These are phyloP conservation scores for Phaethornis superciliosus DNA, from an alignment of 2,113 vertebrate genomes.

Conservation along the genomic window DNA sequence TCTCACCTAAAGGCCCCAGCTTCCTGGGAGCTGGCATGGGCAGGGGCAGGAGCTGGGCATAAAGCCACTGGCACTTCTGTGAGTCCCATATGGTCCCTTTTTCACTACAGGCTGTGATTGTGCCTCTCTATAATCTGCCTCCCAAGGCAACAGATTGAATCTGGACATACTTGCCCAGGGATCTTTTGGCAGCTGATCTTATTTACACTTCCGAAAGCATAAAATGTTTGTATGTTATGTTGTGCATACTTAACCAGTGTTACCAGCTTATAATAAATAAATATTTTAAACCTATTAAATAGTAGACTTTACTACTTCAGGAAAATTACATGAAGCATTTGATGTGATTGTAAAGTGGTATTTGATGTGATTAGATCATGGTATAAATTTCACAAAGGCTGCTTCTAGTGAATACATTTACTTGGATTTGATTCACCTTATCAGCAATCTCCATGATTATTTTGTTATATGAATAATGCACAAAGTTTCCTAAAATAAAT, in stretches of 20 bases:
- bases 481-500: constrained; percentile 7
- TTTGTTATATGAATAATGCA: neutral
- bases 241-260: neutral
- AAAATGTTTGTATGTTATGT: constrained; percentile 26
- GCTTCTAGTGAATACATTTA: neutral
- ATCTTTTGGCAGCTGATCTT: constrained; percentile 30
- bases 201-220: constrained; percentile 17
- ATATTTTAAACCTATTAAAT: neutral
- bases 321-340: neutral
- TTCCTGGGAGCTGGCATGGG: neutral
- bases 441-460: neutral
- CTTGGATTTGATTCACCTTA: neutral
- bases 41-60: neutral
- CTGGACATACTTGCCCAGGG: constrained; percentile 34
- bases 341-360: neutral
- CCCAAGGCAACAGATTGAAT: constrained; percentile 38
- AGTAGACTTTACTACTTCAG: neutral
- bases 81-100: constrained; percentile 29
- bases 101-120: neutral
- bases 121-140: constrained; percentile 2
- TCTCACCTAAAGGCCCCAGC: neutral
- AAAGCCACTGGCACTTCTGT: neutral
- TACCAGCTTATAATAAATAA: neutral
- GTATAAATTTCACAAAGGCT: neutral
- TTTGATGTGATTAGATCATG: neutral